Conservation (phyloP, 2,888 invertebrate genomes). For the Drosophila mimica region DNA sequence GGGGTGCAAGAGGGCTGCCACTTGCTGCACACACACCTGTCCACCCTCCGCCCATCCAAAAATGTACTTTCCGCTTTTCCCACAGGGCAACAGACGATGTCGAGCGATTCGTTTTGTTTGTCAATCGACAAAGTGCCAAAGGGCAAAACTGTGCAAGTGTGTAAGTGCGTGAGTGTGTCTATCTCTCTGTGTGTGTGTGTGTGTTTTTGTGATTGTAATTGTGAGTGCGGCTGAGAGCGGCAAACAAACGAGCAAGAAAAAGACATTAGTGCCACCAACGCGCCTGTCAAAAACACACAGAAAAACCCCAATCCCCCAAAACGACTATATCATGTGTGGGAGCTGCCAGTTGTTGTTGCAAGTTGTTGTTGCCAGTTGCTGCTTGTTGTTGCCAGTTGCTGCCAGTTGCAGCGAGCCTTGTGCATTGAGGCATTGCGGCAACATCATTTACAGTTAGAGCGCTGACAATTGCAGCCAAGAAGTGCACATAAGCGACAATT, state of each 20-base stretch:
- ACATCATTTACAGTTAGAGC: constrained; percentile 73
- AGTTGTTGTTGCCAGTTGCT: neutral
- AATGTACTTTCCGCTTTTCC: constrained; percentile 1
- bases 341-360: constrained; percentile 18
- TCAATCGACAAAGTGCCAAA: constrained; percentile 75
- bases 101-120: constrained; percentile 70
- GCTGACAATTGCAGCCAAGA: constrained; percentile 58
- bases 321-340: constrained; percentile 27
- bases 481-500: constrained; percentile 60
- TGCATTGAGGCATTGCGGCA: constrained; percentile 56
- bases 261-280: constrained; percentile 63
- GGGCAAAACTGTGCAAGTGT: constrained; percentile 36
- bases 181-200: constrained; percentile 2
- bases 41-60: neutral
- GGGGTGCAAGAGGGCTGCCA: constrained; percentile 11
- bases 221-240: constrained; percentile 31
- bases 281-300: constrained; percentile 51
- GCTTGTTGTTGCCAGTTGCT: neutral
- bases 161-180: constrained; percentile 7
- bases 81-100: constrained; percentile 30
- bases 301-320: constrained; percentile 24
- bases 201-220: constrained; percentile 8
- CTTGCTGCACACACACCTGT: constrained; percentile 10
- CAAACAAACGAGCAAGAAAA: constrained; percentile 71
- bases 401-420: constrained; percentile 16